These are phyloP conservation scores for Brachyptera putata DNA, from an alignment of 2,888 invertebrate species.

Conservation along the genomic window DNA sequence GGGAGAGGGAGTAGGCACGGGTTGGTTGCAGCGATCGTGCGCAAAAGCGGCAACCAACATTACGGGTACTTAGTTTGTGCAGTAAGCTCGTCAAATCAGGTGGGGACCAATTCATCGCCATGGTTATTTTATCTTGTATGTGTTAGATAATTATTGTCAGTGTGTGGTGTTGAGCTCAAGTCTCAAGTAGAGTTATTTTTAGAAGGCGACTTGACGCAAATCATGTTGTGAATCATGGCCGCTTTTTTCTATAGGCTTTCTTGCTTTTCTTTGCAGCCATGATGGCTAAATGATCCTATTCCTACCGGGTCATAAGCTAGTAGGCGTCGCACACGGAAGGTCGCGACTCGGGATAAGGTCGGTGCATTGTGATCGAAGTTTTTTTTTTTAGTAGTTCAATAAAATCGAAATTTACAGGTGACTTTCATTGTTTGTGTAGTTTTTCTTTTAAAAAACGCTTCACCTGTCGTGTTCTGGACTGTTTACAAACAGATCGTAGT, in stretches of 20 bases:
- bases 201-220: constrained; percentile 29
- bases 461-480: too few relatives aligned
- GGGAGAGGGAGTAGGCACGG: constrained; percentile 19
- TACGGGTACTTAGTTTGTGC: constrained; percentile 29
- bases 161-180: constrained; percentile 23
- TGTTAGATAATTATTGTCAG: constrained; percentile 22
- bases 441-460: too few relatives aligned
- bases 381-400: not conserved
- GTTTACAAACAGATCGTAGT: too few relatives aligned
- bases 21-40: constrained; percentile 34
- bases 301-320: constrained; percentile 34
- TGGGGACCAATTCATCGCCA: too few relatives aligned
- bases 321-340: constrained; percentile 34
- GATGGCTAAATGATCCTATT: constrained; percentile 36
- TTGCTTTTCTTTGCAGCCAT: constrained; percentile 36
- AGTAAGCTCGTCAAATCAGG: constrained; percentile 33
- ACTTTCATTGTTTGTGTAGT: constrained; percentile 10
- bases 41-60: constrained; percentile 32
- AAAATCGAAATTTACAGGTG: not conserved
- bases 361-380: constrained; percentile 25
- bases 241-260: constrained; percentile 35
- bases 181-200: constrained; percentile 27
- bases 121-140: constrained; percentile 24
- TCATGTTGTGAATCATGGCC: constrained; percentile 35
- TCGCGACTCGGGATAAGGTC: constrained; percentile 31